Base-by-base conservation (phyloP, 2,113 vertebrate genomes). In the Paramormyrops kingsleyae region DNA sequence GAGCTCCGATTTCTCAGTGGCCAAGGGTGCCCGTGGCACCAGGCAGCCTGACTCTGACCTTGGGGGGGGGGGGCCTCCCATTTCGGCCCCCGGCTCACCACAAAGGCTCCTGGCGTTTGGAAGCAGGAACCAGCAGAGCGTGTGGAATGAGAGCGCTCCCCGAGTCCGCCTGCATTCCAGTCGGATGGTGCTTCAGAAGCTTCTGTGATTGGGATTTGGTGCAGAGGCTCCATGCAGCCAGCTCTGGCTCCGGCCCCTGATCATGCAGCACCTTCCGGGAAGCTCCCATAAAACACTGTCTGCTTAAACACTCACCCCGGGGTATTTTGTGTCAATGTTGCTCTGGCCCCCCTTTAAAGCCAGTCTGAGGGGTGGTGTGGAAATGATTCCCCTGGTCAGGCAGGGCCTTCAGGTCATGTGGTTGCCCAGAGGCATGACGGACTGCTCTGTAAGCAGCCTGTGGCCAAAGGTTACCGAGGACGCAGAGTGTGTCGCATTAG, bases 31-130 rank as follows among this genome's bases (percentile, higher is more conserved):
- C n/a, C 1, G n/a, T 27, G 62, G 62, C 62, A 27, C 62, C 17
- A 56, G 83, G 83, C n/a, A 19, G 35, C 85, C 83, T 89, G 83
- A 12, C 88, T 49, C 66, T 66, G 84, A 90, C 87, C 56, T 87
- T 56, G 56, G 70, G 21, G 53, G 4, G 49, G 50, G 15, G 5
- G 52, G 15, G 4, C 17, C 50, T 70, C 2, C 44, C 19, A 83
- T 53, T 27, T 47, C 4, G 56, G 3, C 46, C 31, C n/a, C 24
- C 3, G 5, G 27, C 21, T 89, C 4, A 5, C 10, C 83, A 27
- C 89, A 89, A 44, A 31, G 42, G 53, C 24, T 46, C 47, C 46
- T 50, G n/a, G 49, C 2, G 9, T 87, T 87, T 39, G 5, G 85
- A 87, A 35, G 85, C 42, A 27, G 83, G 83, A 10, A 2, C 49